Percentiles rank a stretch among this genome's conserved stretches.
Evolutionary conservation across 2,113 vertebrate genomes (phyloP).

Genomic region (Meleagris gallopavo): DNA sequence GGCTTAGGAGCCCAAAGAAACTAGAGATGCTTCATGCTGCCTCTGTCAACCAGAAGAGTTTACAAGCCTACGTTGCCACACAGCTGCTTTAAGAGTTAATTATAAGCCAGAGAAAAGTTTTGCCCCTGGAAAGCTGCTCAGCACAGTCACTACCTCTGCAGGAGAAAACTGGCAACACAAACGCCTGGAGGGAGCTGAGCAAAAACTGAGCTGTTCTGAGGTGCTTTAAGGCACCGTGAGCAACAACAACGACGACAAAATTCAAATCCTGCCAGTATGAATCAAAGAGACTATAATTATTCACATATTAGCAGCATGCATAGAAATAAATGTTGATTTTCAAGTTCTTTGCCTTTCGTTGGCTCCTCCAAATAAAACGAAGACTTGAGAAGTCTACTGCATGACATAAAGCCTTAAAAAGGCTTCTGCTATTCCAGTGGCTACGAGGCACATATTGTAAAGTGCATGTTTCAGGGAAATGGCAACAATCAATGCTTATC

Average conservation of each 20-base stretch:
- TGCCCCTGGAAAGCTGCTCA: neutral
- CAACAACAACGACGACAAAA: neutral
- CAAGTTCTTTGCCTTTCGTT: neutral
- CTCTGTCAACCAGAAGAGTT: neutral
- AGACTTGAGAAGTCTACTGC: neutral
- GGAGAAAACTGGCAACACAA: fast-evolving
- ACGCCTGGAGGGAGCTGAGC: neutral
- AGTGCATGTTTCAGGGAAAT: neutral
- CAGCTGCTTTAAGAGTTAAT: neutral
- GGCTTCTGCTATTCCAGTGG: neutral
- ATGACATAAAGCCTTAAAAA: neutral
- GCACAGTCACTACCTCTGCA: neutral
- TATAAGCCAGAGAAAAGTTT: neutral
- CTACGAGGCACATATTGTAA: neutral
- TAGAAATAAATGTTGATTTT: neutral
- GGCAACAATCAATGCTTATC: neutral
- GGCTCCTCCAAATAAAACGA: neutral
- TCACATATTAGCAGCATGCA: neutral
- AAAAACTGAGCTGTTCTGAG: fast-evolving
- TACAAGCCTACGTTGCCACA: neutral
- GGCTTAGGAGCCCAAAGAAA: neutral
- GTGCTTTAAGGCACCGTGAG: fast-evolving
- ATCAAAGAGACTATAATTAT: fast-evolving
- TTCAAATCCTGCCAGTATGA: neutral
- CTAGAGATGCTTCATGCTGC: neutral